These are phyloP conservation scores for Flexamia atlantica DNA, from an alignment of 2,888 invertebrate species.

Conservation along the genomic window DNA sequence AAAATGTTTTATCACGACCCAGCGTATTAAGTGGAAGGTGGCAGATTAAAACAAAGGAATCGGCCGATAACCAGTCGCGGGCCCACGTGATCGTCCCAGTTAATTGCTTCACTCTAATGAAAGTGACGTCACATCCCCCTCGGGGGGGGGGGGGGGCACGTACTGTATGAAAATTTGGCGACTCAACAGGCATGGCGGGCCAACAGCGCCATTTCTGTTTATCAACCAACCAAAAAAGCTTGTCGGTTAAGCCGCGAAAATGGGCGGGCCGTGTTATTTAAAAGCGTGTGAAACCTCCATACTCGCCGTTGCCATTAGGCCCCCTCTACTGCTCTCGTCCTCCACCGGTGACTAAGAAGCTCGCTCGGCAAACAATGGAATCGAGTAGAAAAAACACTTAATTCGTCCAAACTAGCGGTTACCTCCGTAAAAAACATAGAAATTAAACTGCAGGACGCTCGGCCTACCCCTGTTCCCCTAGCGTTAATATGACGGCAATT, in stretches of 20 bases:
- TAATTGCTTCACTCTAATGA: conserved; percentile 39
- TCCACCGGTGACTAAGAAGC: no score
- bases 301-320: neutral
- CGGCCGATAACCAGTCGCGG: neutral
- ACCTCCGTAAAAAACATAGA: no score
- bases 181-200: conserved; percentile 7
- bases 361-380: neutral
- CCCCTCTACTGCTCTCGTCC: neutral
- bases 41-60: no score
- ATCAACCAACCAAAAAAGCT: conserved; percentile 52
- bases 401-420: no score
- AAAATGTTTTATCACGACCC: no score
- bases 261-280: conserved; percentile 46
- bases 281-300: conserved; percentile 41
- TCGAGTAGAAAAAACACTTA: neutral
- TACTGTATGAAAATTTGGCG: conserved; percentile 58
- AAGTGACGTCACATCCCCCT: neutral
- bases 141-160: conserved; percentile 44
- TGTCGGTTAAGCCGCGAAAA: conserved; percentile 43
- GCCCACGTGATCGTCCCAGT: neutral
- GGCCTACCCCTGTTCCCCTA: no score
- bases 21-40: no score
- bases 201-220: conserved; percentile 26
- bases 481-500: conserved; percentile 45
- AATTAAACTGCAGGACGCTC: no score